Base-by-base conservation (phyloP, 2,888 invertebrate species). In the Hyalella azteca region DNA sequence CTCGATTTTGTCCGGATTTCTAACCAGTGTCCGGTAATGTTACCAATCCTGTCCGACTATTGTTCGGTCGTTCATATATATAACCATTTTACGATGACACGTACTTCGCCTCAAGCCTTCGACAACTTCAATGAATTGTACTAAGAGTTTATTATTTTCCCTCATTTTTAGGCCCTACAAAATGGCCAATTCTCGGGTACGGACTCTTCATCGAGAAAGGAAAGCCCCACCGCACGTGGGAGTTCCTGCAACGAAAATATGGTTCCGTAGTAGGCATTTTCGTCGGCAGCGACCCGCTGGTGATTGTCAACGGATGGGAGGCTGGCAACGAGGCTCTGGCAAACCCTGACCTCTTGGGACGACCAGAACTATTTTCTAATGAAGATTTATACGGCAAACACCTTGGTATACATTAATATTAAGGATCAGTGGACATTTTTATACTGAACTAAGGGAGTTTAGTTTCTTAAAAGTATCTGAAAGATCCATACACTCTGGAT, bases 121-220 rank as follows among this genome's bases (percentile, higher is more conserved):
- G n/a, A n/a, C n/a, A n/a, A n/a, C n/a, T n/a, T n/a, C n/a, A n/a
- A n/a, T n/a, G n/a, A n/a, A n/a, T n/a, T n/a, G n/a, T n/a, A n/a
- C n/a, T n/a, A n/a, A n/a, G n/a, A n/a, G n/a, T n/a, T n/a, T n/a
- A n/a, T n/a, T n/a, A n/a, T n/a, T n/a, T n/a, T n/a, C n/a, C n/a
- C n/a, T 2, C 13, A 22, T 73, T 73, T 49, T 15, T 26, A 84
- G 84, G 84, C 36, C 84, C 84, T 5, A 26, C 79, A 5, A 79
- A 79, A 36, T 76, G 73, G 40, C 84, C 84, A 0, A 2, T 84
- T 2, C 26, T 84, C 32, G 84, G 84, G 4, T 82, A 48, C 39
- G 13, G 59, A 19, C 66, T 81, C 0, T 78, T 9, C 39, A 45
- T 76, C 76, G 45, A 76, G 11, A 22, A 22, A 26, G 19, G 2